phyloP scores from a whole-genome alignment of 2,113 vertebrate genomes.

The Agapornis roseicollis region DNA sequence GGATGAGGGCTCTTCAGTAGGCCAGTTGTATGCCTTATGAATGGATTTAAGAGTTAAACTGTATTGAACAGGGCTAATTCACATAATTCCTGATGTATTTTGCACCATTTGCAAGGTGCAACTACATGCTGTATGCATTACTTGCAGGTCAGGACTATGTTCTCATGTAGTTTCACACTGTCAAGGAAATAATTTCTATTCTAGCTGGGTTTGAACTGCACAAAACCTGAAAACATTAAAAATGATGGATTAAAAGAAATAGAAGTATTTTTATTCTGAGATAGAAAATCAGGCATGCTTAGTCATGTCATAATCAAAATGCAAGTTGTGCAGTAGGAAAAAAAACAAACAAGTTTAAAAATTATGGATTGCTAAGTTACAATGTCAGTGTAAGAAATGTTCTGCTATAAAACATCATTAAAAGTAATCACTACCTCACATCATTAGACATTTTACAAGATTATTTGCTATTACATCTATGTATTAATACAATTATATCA shows the following conservation, averaged over 20 bases:
- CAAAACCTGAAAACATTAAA: neutral
- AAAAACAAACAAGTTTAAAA: neutral
- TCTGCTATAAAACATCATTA: neutral
- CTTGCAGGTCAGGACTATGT: neutral
- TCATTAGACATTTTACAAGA: neutral
- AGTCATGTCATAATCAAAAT: neutral
- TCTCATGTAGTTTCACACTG: neutral
- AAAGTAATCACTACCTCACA: neutral
- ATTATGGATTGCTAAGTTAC: neutral
- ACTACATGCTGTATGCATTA: neutral
- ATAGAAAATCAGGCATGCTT: neutral
- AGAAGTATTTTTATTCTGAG: neutral
- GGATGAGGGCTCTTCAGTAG: neutral
- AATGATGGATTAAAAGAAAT: neutral
- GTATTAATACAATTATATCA: neutral
- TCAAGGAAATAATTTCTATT: neutral
- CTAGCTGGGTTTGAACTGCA: neutral
- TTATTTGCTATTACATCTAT: neutral
- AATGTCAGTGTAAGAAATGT: neutral
- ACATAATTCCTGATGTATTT: neutral
- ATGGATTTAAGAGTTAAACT: neutral
- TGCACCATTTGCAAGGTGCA: neutral
- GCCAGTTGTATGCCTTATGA: neutral
- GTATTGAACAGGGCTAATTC: neutral
- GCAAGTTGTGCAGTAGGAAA: neutral